Conservation (phyloP, 2,888 invertebrate genomes). For the Pheosia tremula region DNA sequence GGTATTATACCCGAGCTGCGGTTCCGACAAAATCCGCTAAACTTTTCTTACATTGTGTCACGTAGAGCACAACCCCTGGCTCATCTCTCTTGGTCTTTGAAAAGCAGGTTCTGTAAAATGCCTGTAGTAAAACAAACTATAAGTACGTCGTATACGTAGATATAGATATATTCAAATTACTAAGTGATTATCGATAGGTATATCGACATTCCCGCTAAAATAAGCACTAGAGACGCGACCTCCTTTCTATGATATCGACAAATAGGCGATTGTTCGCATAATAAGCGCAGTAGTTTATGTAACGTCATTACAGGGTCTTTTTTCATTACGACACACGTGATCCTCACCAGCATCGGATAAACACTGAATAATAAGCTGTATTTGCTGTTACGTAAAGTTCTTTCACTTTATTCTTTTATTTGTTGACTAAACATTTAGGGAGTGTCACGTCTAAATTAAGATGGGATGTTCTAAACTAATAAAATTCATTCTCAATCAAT, state of each 20-base stretch:
- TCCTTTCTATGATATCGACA: conserved; percentile 29
- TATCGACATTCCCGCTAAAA: conserved; percentile 6
- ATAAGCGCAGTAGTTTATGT: conserved; percentile 34
- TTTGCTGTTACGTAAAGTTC: background rate
- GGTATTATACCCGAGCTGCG: no score
- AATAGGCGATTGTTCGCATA: conserved; percentile 35
- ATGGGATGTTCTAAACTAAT: no score
- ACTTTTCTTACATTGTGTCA: no score
- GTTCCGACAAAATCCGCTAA: no score
- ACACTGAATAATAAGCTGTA: background rate
- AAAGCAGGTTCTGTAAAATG: no score
- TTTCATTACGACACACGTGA: conserved; percentile 16
- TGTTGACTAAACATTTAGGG: background rate
- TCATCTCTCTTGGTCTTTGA: no score
- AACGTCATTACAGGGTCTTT: conserved; percentile 29
- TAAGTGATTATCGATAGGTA: conserved; percentile 8
- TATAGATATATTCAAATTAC: background rate
- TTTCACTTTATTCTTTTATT: background rate
- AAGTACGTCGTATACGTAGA: background rate
- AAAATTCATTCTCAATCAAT: background rate
- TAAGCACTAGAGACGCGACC: conserved; percentile 16
- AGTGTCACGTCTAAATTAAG: no score
- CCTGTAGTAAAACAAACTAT: no score
- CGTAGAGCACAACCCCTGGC: no score
- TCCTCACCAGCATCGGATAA: background rate